Percentiles rank a stretch among this genome's conserved stretches.
Evolutionary conservation across 1,140 invertebrate species (phyloP).

Genomic region (Ditylenchus dipsaci): DNA sequence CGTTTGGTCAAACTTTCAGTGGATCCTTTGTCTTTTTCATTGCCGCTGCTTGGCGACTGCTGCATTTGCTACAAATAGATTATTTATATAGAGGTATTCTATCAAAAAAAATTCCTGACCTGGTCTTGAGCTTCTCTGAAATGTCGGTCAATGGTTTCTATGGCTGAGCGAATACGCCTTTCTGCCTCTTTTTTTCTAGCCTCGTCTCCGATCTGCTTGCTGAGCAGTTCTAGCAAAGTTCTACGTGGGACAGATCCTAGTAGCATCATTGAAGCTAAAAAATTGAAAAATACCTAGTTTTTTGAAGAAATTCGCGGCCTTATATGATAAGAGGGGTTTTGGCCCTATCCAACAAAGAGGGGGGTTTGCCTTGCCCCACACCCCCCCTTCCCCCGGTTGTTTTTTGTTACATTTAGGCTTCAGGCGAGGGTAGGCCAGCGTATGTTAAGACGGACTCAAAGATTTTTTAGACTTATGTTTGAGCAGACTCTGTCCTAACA

Average conservation of each 20-base stretch:
- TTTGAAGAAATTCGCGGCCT: too few species aligned
- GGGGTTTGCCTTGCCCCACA: too few species aligned
- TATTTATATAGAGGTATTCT: background rate
- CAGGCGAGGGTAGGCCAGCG: too few species aligned
- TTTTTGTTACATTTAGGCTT: too few species aligned
- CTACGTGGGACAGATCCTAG: slow-evolving; percentile 51
- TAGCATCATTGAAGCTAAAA: slow-evolving; percentile 54
- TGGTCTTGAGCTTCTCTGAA: slow-evolving; percentile 39
- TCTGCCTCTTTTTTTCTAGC: slow-evolving; percentile 53
- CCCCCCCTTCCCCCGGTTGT: too few species aligned
- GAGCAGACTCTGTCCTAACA: too few species aligned
- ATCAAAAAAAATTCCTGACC: background rate
- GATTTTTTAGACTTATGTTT: background rate
- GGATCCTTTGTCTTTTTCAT: background rate
- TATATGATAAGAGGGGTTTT: too few species aligned
- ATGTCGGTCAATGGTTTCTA: slow-evolving; percentile 55
- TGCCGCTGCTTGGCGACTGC: background rate
- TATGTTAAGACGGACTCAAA: too few species aligned
- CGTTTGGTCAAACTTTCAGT: background rate
- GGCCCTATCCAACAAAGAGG: too few species aligned
- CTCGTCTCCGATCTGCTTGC: slow-evolving; percentile 50
- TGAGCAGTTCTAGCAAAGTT: slow-evolving; percentile 46
- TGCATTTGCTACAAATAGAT: background rate
- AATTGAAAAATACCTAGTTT: background rate
- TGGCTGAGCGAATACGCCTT: slow-evolving; percentile 46